These are phyloP conservation scores for Zaprionus lineosus DNA, from an alignment of 2,888 invertebrate species.

Conservation along the genomic window DNA sequence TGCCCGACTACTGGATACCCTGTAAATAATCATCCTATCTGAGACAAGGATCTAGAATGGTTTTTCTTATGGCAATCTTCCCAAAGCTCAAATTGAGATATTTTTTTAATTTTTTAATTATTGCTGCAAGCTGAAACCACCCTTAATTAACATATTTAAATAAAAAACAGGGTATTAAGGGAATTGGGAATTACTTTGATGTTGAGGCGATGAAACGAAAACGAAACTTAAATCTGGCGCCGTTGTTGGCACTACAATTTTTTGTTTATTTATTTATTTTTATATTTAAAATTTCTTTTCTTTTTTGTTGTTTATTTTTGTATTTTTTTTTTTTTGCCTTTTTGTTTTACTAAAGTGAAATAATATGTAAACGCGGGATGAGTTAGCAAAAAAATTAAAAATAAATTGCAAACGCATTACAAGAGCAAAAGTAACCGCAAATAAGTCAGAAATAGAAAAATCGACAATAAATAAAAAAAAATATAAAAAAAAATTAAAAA, in stretches of 20 bases:
- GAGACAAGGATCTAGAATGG: too few relatives aligned
- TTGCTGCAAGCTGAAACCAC: too few relatives aligned
- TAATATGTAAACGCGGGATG: too few relatives aligned
- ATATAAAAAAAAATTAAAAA: neutral
- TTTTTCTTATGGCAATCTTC: too few relatives aligned
- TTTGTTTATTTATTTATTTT: constrained; percentile 14
- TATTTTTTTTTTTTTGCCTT: neutral
- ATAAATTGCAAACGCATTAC: neutral
- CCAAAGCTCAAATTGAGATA: too few relatives aligned
- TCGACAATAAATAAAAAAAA: neutral
- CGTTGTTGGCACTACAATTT: constrained; percentile 29
- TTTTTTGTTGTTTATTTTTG: constrained; percentile 9
- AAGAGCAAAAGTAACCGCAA: neutral
- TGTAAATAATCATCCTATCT: too few relatives aligned
- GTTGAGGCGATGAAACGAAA: too few relatives aligned
- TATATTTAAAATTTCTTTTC: too few relatives aligned
- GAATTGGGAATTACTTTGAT: too few relatives aligned
- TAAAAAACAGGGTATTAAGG: too few relatives aligned
- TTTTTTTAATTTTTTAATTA: constrained; percentile 15
- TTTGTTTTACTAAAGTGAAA: neutral
- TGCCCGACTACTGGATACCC: neutral
- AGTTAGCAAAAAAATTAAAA: neutral
- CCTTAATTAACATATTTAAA: too few relatives aligned
- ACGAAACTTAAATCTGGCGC: too few relatives aligned
- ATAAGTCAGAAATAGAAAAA: neutral